phyloP scores from a whole-genome alignment of 2,888 invertebrate genomes.

The Thymelicus lineola region DNA sequence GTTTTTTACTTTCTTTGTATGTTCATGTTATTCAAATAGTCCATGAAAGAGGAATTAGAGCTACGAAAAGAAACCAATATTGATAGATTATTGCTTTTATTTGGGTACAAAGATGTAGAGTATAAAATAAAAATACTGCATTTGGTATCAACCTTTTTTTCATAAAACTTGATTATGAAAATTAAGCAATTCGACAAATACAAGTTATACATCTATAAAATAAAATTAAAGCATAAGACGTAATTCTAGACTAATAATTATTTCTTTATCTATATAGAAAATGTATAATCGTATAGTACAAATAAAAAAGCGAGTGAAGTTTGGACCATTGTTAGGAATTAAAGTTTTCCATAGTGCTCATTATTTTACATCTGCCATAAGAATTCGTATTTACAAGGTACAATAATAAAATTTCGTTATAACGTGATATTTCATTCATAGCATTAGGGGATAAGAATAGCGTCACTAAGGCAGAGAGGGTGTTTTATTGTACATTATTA shows the following conservation, averaged over 20 bases:
- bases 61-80: constrained; percentile 48
- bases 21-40: neutral
- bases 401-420: constrained; percentile 67
- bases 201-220: constrained; percentile 78
- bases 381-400: constrained; percentile 79
- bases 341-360: constrained; percentile 80
- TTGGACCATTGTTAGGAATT: constrained; percentile 85
- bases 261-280: constrained; percentile 79
- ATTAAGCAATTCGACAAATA: constrained; percentile 83
- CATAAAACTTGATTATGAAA: constrained; percentile 82
- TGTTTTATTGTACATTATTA: constrained; percentile 80
- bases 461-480: constrained; percentile 83
- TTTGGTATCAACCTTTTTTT: constrained; percentile 80
- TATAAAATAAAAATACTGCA: constrained; percentile 85
- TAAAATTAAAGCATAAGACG: constrained; percentile 80
- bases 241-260: constrained; percentile 72
- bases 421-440: constrained; percentile 70
- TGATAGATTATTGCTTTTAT: constrained; percentile 79
- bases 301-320: constrained; percentile 83
- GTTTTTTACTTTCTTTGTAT: constrained; percentile 19
- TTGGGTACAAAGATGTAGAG: constrained; percentile 83
- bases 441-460: constrained; percentile 77
- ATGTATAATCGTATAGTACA: constrained; percentile 83
- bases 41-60: neutral
- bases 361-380: constrained; percentile 75